These are phyloP conservation scores for Tyrannus savana DNA, from an alignment of 2,113 vertebrate species.

Conservation along the genomic window DNA sequence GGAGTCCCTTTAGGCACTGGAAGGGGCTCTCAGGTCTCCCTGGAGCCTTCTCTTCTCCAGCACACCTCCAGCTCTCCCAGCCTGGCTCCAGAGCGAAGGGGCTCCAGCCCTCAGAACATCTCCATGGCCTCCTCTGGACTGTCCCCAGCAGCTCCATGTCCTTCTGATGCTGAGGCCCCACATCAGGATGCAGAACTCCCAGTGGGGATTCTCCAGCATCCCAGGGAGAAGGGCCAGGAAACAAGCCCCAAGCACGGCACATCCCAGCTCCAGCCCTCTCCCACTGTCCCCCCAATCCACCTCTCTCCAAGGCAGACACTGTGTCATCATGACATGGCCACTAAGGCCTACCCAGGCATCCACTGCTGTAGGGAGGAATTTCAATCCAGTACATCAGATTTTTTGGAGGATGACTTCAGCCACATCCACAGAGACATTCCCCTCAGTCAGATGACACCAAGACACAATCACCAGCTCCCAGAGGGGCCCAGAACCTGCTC, in stretches of 20 bases:
- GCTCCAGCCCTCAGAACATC: not conserved
- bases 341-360: not conserved
- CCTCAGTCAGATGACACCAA: not conserved
- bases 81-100: not conserved
- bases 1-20: not conserved
- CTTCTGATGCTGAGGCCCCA: not conserved
- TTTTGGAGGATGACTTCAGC: not conserved
- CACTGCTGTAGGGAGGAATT: not conserved
- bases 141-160: rapidly evolving
- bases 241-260: rapidly evolving
- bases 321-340: rapidly evolving
- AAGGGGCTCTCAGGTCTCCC: not conserved
- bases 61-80: not conserved
- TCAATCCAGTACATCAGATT: not conserved
- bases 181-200: not conserved
- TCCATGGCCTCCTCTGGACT: not conserved
- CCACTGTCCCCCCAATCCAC: rapidly evolving
- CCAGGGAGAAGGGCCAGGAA: not conserved
- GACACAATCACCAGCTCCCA: not conserved
- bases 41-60: not conserved
- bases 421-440: not conserved
- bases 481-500: not conserved
- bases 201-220: not conserved
- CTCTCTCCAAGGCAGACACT: not conserved
- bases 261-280: not conserved